phyloP scores from a whole-genome alignment of 2,797 vertebrate species.

The Scarus forsteni region DNA sequence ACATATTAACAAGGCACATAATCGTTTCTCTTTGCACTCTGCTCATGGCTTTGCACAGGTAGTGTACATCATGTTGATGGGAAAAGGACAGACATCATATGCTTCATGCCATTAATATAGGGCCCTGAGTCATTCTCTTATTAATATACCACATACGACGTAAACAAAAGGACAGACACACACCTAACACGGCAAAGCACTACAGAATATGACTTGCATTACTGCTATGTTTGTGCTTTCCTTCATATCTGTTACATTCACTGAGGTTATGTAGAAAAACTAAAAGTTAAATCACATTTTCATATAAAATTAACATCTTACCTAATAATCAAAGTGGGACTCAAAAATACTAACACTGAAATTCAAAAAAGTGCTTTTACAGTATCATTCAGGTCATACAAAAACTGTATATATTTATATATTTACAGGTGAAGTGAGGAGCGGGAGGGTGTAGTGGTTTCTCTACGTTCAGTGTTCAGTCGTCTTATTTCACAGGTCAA shows the following conservation, averaged over 20 bases:
- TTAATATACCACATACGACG: neutral
- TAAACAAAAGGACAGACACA: slow-evolving; percentile 11
- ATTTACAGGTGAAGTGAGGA: neutral
- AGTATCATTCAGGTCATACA: slow-evolving; percentile 42
- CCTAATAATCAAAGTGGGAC: slow-evolving; percentile 28
- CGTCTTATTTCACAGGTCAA: slow-evolving; percentile 40
- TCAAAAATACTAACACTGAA: slow-evolving; percentile 50
- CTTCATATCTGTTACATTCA: slow-evolving; percentile 57
- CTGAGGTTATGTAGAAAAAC: slow-evolving; percentile 34
- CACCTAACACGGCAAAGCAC: slow-evolving; percentile 7
- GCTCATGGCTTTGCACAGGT: no score
- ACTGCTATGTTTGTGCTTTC: slow-evolving; percentile 46
- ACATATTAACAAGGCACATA: no score
- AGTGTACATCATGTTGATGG: no score
- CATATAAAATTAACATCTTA: slow-evolving; percentile 61
- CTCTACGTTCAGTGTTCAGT: slow-evolving; percentile 39
- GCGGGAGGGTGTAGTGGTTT: slow-evolving; percentile 31
- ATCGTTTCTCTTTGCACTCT: no score
- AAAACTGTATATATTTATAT: slow-evolving; percentile 58
- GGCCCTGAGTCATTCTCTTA: slow-evolving; percentile 4
- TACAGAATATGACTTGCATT: slow-evolving; percentile 8
- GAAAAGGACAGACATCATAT: no score
- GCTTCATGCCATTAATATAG: no score
- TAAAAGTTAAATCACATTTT: slow-evolving; percentile 31
- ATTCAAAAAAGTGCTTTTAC: slow-evolving; percentile 61